Percentiles rank a stretch among this genome's conserved stretches.
Conservation (phyloP, 2,797 vertebrate species). For the Oreochromis mossambicus region DNA sequence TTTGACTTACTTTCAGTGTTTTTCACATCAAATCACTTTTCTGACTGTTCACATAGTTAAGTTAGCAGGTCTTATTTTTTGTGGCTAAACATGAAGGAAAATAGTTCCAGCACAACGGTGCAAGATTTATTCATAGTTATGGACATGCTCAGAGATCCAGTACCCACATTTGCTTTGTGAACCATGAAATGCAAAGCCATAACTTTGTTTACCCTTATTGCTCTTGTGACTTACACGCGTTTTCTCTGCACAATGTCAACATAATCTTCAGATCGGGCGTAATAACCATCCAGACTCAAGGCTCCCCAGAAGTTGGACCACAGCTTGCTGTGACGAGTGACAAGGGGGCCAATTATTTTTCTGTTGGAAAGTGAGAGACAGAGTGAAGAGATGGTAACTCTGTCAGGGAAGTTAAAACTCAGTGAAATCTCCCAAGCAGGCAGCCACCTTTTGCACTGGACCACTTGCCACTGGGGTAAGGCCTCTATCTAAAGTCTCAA, state of each 20-base stretch:
- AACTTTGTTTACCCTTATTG: background rate
- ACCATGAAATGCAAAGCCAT: background rate
- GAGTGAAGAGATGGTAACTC: slow-evolving; percentile 31
- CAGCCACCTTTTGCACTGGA: slow-evolving; percentile 19
- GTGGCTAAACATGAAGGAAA: background rate
- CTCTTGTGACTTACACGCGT: slow-evolving; percentile 84
- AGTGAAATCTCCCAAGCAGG: slow-evolving; percentile 34
- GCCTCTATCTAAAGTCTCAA: slow-evolving; percentile 15
- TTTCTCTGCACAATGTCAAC: slow-evolving; percentile 95
- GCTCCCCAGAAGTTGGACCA: slow-evolving; percentile 99
- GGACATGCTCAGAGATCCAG: background rate
- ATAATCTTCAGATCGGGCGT: slow-evolving; percentile 96
- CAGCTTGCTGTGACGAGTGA: slow-evolving; percentile 91
- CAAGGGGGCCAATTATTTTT: slow-evolving; percentile 93
- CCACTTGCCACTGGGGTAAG: background rate
- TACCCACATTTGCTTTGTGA: background rate
- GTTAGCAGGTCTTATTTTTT: background rate
- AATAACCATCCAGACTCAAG: slow-evolving; percentile 93
- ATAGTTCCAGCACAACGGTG: background rate
- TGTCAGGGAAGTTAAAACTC: slow-evolving; percentile 51
- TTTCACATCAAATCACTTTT: background rate
- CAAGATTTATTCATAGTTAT: background rate
- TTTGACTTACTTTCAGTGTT: background rate
- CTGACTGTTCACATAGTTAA: background rate
- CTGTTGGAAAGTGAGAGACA: slow-evolving; percentile 67